Evolutionary conservation across 2,113 vertebrate species (phyloP).

Genomic region (Sialia sialis): DNA sequence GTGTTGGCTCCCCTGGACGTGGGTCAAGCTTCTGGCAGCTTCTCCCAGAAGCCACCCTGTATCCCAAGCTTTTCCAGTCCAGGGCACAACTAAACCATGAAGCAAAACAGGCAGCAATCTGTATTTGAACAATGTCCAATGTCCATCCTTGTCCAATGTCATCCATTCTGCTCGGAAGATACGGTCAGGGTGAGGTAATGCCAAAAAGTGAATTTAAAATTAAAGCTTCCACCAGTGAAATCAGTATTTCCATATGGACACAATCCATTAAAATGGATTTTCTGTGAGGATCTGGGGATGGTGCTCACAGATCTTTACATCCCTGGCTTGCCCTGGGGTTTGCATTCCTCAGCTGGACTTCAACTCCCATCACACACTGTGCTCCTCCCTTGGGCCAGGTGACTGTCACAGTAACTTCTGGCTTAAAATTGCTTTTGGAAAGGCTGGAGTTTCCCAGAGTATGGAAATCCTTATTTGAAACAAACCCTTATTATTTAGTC

Average conservation of each 20-base stretch:
- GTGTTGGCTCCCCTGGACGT: background rate
- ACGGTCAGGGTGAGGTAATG: background rate
- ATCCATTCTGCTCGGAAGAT: background rate
- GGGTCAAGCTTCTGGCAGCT: background rate
- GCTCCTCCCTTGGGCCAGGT: background rate
- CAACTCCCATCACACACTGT: background rate
- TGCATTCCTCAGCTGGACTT: background rate
- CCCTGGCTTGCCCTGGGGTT: background rate
- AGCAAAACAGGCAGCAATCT: background rate
- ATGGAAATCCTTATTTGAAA: background rate
- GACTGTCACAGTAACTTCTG: background rate
- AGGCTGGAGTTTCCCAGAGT: background rate
- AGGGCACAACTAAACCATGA: background rate
- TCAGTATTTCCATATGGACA: background rate
- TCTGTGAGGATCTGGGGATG: background rate
- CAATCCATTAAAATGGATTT: background rate
- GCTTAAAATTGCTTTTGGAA: background rate
- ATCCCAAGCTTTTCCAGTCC: background rate
- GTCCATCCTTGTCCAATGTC: background rate
- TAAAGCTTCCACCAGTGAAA: background rate
- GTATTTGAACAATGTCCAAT: background rate
- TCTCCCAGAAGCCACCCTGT: background rate
- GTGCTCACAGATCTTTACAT: background rate
- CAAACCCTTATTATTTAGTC: constrained; percentile 1
- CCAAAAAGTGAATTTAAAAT: background rate